Base-by-base conservation (phyloP, 1,140 invertebrate species). In the Brachystomella parvula region DNA sequence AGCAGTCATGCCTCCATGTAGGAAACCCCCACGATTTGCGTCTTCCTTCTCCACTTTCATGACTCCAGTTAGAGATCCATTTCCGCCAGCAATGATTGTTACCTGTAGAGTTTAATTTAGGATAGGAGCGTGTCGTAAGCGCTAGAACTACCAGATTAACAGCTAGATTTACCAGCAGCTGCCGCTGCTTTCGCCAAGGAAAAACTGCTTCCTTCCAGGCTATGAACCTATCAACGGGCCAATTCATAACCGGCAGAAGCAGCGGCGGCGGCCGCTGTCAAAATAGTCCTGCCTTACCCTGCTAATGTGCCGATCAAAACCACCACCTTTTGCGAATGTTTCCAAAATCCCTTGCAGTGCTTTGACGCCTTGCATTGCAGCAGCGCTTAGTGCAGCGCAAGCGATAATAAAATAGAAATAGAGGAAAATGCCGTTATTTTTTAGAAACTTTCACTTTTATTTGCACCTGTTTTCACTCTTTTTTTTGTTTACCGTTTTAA, bases 41-140 rank as follows among this genome's bases (percentile, higher is more conserved):
- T 63, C 39, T 29, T 53, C 61, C 26, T 47, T 26, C 26, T 63
- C 61, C 3, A 63, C 44, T 29, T 29, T 63, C 39, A 63, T 47
- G 3, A 24, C 28, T 3, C 24, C 61, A 3, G 35, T 47, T 29
- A 63, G 26, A 19, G n/a, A 28, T 30, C 61, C 61, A 63, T 63
- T 63, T 47, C 61, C 61, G 6, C 26, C 61, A 53, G 39, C 61
- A 26, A 63, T 9, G 6, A 63, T 15, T 49, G 35, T 35, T 3
- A 60, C 58, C 58, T 60, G 58, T 19, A 32, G 30, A 30, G 15
- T 15, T n/a, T n/a, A n/a, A n/a, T n/a, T n/a, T n/a, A n/a, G n/a
- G n/a, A n/a, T n/a, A n/a, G n/a, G n/a, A n/a, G n/a, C n/a, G n/a
- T n/a, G n/a, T n/a, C n/a, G n/a, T n/a, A n/a, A n/a, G n/a, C n/a